Conservation (phyloP, 2,797 vertebrate genomes). For the Myoxocephalus aenaeus region DNA sequence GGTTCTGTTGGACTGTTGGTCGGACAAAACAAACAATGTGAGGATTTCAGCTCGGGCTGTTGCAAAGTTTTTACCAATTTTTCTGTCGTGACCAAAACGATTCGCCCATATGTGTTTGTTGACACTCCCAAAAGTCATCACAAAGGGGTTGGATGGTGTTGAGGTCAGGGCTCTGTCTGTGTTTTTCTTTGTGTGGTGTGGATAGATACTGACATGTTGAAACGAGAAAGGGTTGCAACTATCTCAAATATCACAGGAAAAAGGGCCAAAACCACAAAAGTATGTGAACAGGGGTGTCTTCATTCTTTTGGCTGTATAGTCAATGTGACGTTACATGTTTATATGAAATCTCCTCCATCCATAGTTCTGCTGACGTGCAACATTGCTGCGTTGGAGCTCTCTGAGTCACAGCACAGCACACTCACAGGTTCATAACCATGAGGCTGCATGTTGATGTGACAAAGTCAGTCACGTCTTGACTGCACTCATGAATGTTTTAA, state of each 20-base stretch:
- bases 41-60: neutral
- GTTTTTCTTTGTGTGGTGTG: neutral
- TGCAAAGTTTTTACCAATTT: too few species aligned
- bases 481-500: conserved; percentile 45
- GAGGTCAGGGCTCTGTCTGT: conserved; percentile 6
- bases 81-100: neutral
- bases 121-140: conserved; percentile 2
- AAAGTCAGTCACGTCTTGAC: conserved; percentile 26
- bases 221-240: neutral
- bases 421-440: conserved; percentile 10
- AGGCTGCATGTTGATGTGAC: conserved; percentile 19
- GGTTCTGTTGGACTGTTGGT: neutral
- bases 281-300: neutral
- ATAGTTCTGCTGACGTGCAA: conserved; percentile 5
- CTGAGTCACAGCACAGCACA: conserved; percentile 3
- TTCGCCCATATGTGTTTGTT: neutral
- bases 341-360: neutral
- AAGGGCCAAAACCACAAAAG: neutral
- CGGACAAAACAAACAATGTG: neutral
- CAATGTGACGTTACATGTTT: neutral
- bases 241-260: neutral
- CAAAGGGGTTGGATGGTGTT: neutral
- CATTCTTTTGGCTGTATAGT: neutral
- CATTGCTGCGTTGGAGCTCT: neutral
- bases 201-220: neutral